Percentiles rank a stretch among this genome's conserved stretches.
Conservation (phyloP, 2,888 invertebrate species). For the Dioctria linearis region DNA sequence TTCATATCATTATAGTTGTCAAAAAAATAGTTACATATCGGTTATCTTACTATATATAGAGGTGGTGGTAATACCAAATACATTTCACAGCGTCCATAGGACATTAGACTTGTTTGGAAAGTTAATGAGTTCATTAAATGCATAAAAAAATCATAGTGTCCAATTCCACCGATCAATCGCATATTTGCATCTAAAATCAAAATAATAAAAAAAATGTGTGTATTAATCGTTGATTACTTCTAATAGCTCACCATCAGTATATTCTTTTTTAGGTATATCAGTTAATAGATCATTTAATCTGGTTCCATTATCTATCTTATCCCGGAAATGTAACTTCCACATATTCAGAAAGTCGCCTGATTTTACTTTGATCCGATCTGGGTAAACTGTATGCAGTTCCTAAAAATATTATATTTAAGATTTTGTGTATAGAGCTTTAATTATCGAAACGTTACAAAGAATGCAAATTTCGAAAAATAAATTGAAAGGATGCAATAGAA, state of each 20-base stretch:
- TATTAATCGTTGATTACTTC: not conserved
- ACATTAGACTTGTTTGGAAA: conserved; percentile 74
- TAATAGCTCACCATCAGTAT: conserved; percentile 69
- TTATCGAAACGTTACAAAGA: conserved; percentile 59
- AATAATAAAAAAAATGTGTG: conserved; percentile 21
- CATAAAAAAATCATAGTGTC: conserved; percentile 74
- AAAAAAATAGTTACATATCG: not conserved
- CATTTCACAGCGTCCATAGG: conserved; percentile 76
- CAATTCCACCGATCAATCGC: conserved; percentile 74
- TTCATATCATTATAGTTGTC: conserved; percentile 16
- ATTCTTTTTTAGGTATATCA: conserved; percentile 71
- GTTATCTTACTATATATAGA: conserved; percentile 74
- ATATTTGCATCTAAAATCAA: conserved; percentile 73
- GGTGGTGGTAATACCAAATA: conserved; percentile 76
- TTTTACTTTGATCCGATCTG: conserved; percentile 71
- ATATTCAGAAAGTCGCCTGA: conserved; percentile 75
- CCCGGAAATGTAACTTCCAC: conserved; percentile 74
- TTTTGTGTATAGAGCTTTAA: not conserved
- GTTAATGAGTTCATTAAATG: conserved; percentile 76
- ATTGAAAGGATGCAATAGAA: too few relatives aligned
- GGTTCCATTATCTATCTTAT: conserved; percentile 74
- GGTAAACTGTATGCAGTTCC: conserved; percentile 69
- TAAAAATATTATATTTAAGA: conserved; percentile 62
- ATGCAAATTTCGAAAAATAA: too few relatives aligned
- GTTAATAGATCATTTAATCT: conserved; percentile 74